Percentiles rank a stretch among this genome's conserved stretches.
phyloP scores from a whole-genome alignment of 2,113 vertebrate species.

The Numida meleagris region DNA sequence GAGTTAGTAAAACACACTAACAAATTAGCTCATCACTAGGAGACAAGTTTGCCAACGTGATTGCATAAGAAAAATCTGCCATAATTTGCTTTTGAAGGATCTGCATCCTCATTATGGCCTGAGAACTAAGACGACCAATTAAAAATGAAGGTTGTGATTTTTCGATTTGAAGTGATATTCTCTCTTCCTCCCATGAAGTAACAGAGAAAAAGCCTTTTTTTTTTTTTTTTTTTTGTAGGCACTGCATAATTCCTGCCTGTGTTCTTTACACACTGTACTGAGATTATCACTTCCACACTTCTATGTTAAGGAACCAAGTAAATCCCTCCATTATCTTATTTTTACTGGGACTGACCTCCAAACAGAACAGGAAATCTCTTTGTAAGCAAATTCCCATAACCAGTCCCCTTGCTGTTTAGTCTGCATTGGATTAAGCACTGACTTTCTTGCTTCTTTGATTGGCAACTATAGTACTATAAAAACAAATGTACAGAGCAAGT shows the following conservation, averaged over 20 bases:
- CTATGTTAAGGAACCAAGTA: neutral
- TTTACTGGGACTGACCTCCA: slow-evolving; percentile 63
- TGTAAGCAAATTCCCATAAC: slow-evolving; percentile 76
- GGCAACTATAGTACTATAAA: slow-evolving; percentile 74
- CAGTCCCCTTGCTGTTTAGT: slow-evolving; percentile 79
- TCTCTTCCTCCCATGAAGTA: accelerated
- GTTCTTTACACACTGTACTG: neutral
- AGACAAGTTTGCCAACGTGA: neutral
- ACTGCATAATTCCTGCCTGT: neutral
- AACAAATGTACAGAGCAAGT: slow-evolving; percentile 73
- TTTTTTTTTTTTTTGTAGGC: neutral
- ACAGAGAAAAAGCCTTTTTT: neutral
- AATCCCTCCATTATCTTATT: slow-evolving; percentile 38
- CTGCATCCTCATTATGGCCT: neutral
- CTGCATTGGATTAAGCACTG: slow-evolving; percentile 68
- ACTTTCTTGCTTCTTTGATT: slow-evolving; percentile 76
- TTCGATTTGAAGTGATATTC: neutral
- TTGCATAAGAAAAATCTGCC: neutral
- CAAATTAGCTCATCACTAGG: neutral
- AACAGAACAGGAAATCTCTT: slow-evolving; percentile 77
- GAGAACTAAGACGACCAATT: neutral
- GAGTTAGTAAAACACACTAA: neutral
- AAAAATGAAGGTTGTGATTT: neutral
- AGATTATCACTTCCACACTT: slow-evolving; percentile 11
- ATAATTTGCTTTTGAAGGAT: neutral